A percentile compares a stretch with the other conserved stretches of the same genome.
phyloP scores from a whole-genome alignment of 1,140 invertebrate genomes.

The Caenorhabditis brenneri region DNA sequence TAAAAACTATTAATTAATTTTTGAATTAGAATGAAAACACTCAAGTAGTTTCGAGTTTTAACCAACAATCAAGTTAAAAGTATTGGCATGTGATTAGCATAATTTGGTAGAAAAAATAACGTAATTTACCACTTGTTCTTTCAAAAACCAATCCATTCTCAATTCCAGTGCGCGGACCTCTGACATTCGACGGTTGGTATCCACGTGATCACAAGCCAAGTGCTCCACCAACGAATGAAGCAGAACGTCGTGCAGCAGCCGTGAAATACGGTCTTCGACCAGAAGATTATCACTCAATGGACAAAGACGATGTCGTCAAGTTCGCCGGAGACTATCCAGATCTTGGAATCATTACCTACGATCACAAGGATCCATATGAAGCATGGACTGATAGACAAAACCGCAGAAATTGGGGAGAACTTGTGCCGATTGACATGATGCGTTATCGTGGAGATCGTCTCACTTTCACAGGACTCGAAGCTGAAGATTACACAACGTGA shows the following conservation, averaged over 20 bases:
- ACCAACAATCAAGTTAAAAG: too few species aligned
- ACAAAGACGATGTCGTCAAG: conserved; percentile 46
- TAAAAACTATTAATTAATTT: too few species aligned
- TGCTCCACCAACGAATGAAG: conserved; percentile 64
- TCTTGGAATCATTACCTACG: conserved; percentile 64
- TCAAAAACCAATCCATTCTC: too few species aligned
- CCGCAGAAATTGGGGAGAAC: conserved; percentile 68
- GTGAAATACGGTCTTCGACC: conserved; percentile 68
- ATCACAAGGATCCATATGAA: conserved; percentile 69
- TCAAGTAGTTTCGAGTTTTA: too few species aligned
- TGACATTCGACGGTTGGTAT: conserved; percentile 64
- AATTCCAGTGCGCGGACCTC: conserved; percentile 62
- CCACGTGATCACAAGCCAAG: conserved; percentile 68
- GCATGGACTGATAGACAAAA: conserved; percentile 59
- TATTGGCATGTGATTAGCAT: too few species aligned
- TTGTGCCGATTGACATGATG: conserved; percentile 61
- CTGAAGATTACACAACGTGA: conserved; percentile 64
- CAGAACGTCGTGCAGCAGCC: conserved; percentile 66
- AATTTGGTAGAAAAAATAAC: too few species aligned
- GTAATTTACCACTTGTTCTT: too few species aligned
- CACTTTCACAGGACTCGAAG: conserved; percentile 67
- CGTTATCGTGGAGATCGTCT: conserved; percentile 63
- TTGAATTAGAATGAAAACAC: too few species aligned
- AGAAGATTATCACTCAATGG: conserved; percentile 63
- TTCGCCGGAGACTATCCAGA: conserved; percentile 69